These are phyloP conservation scores for Myrmecophaga tridactyla DNA, from an alignment of 2,113 vertebrate species.

Conservation along the genomic window DNA sequence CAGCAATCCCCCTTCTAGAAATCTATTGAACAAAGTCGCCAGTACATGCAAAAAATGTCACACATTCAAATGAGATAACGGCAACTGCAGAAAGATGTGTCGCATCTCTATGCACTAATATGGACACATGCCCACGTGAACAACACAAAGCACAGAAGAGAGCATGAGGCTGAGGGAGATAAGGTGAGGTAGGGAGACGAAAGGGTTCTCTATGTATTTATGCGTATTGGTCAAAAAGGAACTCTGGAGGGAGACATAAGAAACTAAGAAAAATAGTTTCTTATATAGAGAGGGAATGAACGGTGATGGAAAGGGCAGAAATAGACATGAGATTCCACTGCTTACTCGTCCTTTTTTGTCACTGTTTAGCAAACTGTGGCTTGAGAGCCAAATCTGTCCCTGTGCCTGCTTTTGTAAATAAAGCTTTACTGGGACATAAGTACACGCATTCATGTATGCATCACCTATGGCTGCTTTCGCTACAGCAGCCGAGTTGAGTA, in stretches of 20 bases:
- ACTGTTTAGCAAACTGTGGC: neutral
- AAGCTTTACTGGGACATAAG: neutral
- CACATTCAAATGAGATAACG: neutral
- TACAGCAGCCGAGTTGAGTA: neutral
- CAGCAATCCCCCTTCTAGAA: neutral
- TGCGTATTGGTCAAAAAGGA: neutral
- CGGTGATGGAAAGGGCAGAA: neutral
- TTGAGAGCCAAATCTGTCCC: neutral
- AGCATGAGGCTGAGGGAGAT: neutral
- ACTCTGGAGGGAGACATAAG: neutral
- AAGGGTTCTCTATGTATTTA: neutral
- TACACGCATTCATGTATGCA: neutral
- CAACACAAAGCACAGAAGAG: neutral
- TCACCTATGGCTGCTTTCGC: neutral
- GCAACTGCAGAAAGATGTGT: neutral
- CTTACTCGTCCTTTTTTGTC: neutral
- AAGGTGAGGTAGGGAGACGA: neutral
- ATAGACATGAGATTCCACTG: neutral
- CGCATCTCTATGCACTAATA: neutral
- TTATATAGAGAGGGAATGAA: neutral
- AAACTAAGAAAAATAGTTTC: neutral
- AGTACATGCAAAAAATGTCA: neutral
- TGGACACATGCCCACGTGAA: neutral
- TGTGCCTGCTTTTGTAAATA: neutral
- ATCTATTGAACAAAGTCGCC: neutral